Evolutionary conservation across 2,113 vertebrate genomes (phyloP).

Genomic region (Hippopotamus amphibius): DNA sequence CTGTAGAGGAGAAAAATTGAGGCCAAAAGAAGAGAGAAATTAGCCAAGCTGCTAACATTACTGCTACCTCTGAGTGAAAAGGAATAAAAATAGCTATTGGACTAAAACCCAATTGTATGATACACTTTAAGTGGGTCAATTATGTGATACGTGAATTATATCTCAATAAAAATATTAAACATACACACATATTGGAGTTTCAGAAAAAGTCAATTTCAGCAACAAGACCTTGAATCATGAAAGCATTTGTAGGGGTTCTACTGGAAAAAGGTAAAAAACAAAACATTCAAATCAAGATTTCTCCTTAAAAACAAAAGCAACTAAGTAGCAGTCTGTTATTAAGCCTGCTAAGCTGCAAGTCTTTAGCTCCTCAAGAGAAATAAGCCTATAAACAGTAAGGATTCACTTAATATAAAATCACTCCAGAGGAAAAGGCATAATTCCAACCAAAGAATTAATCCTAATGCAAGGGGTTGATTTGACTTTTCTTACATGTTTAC

Average conservation of each 20-base stretch:
- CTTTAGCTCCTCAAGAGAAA: constrained; percentile 43
- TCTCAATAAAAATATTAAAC: neutral
- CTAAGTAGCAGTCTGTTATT: neutral
- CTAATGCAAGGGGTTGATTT: constrained; percentile 53
- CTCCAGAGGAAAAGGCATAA: neutral
- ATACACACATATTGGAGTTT: neutral
- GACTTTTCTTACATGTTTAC: constrained; percentile 35
- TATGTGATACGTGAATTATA: neutral
- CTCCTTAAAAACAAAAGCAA: constrained; percentile 51
- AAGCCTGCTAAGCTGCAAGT: neutral
- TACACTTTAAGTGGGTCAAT: neutral
- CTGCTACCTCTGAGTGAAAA: neutral
- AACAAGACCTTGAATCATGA: neutral
- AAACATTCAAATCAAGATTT: neutral
- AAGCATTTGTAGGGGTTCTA: neutral
- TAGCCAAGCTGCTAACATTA: neutral
- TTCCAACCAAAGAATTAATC: constrained; percentile 53
- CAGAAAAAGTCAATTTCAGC: neutral
- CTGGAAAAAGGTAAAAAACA: neutral
- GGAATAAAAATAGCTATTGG: neutral
- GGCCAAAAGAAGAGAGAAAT: neutral
- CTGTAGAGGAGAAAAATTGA: neutral
- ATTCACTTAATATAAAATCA: neutral
- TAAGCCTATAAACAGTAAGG: constrained; percentile 29
- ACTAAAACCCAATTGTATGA: neutral